phyloP scores from a whole-genome alignment of 64 coral and sea anemone species.

The Montipora efflorescens region DNA sequence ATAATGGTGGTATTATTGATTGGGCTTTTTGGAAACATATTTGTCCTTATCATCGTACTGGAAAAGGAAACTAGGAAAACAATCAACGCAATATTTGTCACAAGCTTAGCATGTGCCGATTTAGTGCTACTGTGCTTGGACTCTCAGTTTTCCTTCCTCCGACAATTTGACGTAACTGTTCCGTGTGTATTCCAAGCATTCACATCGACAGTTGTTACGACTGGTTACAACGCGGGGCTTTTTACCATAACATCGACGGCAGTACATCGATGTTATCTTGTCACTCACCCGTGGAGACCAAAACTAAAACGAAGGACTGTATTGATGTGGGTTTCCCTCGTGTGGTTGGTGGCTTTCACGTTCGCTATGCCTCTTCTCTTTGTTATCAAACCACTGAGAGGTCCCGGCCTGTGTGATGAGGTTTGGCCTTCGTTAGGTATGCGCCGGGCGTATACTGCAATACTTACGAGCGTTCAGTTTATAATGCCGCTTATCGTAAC shows the following conservation, averaged over 20 bases:
- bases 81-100: slow-evolving; percentile 41
- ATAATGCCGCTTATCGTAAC: slow-evolving; percentile 58
- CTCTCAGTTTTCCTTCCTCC: neutral
- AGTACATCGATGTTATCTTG: slow-evolving; percentile 66
- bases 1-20: neutral
- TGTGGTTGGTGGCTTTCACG: slow-evolving; percentile 52
- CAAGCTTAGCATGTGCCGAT: neutral
- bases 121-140: neutral
- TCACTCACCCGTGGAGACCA: slow-evolving; percentile 69
- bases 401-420: neutral
- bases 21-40: slow-evolving; percentile 48
- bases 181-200: neutral
- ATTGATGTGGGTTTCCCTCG: slow-evolving; percentile 16
- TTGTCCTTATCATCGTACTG: slow-evolving; percentile 45
- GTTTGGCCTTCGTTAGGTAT: slow-evolving; percentile 33
- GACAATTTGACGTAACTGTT: neutral
- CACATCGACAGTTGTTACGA: slow-evolving; percentile 24
- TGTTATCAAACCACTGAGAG: neutral
- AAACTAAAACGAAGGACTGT: slow-evolving; percentile 18
- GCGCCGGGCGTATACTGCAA: slow-evolving; percentile 43
- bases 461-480: slow-evolving; percentile 45
- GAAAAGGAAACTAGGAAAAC: slow-evolving; percentile 28
- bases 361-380: slow-evolving; percentile 40
- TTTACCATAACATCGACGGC: slow-evolving; percentile 76
- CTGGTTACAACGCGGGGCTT: slow-evolving; percentile 28